Evolutionary conservation across 2,888 invertebrate species (phyloP).

Genomic region (Hermaeophaga mercurialis): DNA sequence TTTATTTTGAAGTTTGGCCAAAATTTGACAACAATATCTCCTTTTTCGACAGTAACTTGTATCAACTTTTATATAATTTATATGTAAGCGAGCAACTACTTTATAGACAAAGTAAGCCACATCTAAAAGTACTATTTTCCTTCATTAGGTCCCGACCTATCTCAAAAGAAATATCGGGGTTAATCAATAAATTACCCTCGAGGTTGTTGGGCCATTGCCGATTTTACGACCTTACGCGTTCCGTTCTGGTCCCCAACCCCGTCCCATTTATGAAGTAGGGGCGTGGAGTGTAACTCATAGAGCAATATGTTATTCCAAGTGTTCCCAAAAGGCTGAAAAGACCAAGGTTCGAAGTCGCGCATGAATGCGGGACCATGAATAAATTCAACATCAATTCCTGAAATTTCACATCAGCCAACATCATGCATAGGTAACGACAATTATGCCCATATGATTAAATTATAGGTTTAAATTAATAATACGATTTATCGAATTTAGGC

Average conservation of each 20-base stretch:
- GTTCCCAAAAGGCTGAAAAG: conserved; percentile 13
- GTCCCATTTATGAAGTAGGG: conserved; percentile 11
- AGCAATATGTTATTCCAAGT: conserved; percentile 12
- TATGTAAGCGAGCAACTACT: no score
- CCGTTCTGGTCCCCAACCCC: conserved; percentile 3
- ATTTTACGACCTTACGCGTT: conserved; percentile 12
- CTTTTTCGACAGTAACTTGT: no score
- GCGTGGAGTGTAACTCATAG: conserved; percentile 5
- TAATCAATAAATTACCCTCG: conserved; percentile 3
- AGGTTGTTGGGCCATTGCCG: conserved; percentile 5
- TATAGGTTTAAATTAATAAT: no score
- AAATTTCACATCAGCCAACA: conserved; percentile 2
- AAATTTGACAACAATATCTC: no score
- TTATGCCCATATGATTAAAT: no score
- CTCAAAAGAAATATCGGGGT: not conserved
- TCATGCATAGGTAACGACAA: conserved; percentile 11
- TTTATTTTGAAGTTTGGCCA: no score
- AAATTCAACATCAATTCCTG: conserved; percentile 11
- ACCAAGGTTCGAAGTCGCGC: conserved; percentile 12
- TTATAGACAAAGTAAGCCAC: no score
- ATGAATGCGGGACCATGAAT: conserved; percentile 9
- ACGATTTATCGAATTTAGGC: no score
- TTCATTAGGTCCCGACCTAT: conserved; percentile 5
- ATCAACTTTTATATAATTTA: no score
- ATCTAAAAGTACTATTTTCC: no score